phyloP scores from a whole-genome alignment of 2,113 vertebrate genomes.

The Sapayoa aenigma region DNA sequence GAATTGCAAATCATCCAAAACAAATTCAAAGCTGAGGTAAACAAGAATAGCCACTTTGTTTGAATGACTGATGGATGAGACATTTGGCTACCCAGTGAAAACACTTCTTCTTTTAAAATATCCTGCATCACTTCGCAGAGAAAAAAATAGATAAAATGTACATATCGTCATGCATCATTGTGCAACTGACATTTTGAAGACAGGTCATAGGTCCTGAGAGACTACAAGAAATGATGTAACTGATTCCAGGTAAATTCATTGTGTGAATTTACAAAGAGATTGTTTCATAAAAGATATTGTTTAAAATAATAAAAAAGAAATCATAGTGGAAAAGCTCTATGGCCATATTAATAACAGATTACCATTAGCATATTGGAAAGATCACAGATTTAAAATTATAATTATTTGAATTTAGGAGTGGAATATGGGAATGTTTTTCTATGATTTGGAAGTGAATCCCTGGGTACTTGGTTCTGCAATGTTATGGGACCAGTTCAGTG shows the following conservation, averaged over 20 bases:
- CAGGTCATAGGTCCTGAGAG: not conserved
- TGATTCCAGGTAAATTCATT: not conserved
- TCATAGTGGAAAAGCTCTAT: not conserved
- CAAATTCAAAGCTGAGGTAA: not conserved
- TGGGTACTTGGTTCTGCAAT: not conserved
- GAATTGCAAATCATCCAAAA: not conserved
- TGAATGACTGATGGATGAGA: not conserved
- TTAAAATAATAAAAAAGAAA: not conserved
- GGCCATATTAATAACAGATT: not conserved
- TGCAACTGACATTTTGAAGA: not conserved
- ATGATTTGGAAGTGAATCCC: not conserved
- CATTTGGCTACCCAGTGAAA: not conserved
- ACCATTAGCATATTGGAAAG: not conserved
- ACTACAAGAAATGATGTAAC: not conserved
- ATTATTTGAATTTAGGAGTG: not conserved
- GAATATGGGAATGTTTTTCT: not conserved
- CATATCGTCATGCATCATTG: accelerated
- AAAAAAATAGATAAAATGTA: not conserved
- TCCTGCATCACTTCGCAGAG: not conserved
- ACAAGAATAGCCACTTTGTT: not conserved
- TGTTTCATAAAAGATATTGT: not conserved
- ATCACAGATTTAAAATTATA: not conserved
- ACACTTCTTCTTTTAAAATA: not conserved
- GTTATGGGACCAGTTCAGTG: accelerated
- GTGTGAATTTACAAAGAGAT: not conserved